These are phyloP conservation scores for Psammodynastes pulverulentus DNA, from an alignment of 2,113 vertebrate species.

Conservation along the genomic window DNA sequence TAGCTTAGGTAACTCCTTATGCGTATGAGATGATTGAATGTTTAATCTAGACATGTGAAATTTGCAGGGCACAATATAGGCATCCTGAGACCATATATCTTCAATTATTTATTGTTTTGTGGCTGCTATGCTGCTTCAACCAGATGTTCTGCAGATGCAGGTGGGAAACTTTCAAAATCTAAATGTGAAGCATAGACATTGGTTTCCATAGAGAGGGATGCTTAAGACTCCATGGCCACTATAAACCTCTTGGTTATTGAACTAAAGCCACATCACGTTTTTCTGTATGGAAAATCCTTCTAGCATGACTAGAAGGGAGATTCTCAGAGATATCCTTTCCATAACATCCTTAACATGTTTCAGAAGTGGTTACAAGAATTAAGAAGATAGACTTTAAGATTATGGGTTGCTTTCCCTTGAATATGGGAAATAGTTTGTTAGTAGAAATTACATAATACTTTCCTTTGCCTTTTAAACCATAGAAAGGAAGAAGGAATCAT, in stretches of 20 bases:
- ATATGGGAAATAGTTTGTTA: neutral
- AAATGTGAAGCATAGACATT: neutral
- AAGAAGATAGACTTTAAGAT: neutral
- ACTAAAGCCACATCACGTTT: neutral
- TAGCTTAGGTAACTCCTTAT: neutral
- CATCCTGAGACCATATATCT: neutral
- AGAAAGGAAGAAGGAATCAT: neutral
- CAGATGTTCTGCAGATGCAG: neutral
- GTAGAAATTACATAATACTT: neutral
- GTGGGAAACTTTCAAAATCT: neutral
- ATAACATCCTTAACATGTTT: neutral
- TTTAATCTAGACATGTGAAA: neutral
- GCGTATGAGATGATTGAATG: neutral
- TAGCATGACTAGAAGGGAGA: neutral
- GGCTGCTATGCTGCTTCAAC: neutral
- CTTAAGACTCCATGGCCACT: neutral
- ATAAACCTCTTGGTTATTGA: neutral
- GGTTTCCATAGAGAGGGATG: neutral
- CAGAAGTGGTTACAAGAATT: neutral
- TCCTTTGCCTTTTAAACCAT: neutral
- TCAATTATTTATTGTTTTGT: neutral
- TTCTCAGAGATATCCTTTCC: neutral
- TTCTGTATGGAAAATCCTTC: neutral
- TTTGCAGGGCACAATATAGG: neutral
- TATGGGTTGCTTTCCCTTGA: neutral